phyloP scores from a whole-genome alignment of 2,888 invertebrate genomes.

The Phania funesta region DNA sequence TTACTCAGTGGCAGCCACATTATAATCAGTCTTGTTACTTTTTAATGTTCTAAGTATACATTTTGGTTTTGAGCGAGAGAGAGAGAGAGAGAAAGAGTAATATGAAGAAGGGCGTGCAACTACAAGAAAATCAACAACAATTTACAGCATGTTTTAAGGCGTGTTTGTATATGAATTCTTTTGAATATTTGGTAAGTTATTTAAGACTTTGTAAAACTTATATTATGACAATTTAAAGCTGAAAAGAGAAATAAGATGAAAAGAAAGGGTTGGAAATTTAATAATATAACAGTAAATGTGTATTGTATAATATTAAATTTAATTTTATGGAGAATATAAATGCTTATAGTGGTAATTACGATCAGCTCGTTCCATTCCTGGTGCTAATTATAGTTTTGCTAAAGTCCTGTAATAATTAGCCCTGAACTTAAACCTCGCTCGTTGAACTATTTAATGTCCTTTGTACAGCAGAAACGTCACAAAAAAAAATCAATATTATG shows the following conservation, averaged over 20 bases:
- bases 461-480: too few relatives aligned
- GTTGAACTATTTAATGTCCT: background rate
- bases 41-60: slow-evolving; percentile 59
- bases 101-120: background rate
- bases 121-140: slow-evolving; percentile 17
- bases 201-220: background rate
- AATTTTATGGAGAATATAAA: too few relatives aligned
- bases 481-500: background rate
- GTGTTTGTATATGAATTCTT: slow-evolving; percentile 13
- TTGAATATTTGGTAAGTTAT: background rate
- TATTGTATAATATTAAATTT: too few relatives aligned
- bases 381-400: too few relatives aligned
- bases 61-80: background rate
- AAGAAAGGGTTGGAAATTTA: background rate
- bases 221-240: slow-evolving; percentile 25
- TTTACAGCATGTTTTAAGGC: slow-evolving; percentile 54
- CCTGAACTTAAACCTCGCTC: background rate
- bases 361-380: too few relatives aligned
- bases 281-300: too few relatives aligned
- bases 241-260: slow-evolving; percentile 24
- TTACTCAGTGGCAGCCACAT: slow-evolving; percentile 55
- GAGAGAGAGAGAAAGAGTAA: background rate
- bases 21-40: slow-evolving; percentile 59
- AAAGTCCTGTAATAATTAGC: too few relatives aligned
- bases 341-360: too few relatives aligned